Conservation (phyloP, 2,113 vertebrate species). For the Sceloporus undulatus region DNA sequence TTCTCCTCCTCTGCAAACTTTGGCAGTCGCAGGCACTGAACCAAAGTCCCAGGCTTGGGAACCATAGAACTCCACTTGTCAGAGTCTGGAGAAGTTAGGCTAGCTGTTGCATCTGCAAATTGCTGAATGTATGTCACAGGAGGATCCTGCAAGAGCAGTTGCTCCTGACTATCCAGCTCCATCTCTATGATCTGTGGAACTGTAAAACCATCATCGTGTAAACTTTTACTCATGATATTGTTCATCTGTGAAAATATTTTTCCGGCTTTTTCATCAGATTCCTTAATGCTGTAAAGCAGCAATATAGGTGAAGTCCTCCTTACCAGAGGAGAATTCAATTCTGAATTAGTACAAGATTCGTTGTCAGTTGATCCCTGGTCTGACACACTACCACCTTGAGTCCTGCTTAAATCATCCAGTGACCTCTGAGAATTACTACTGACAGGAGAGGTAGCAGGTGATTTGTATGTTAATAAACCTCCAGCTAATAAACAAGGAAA, state of each 20-base stretch:
- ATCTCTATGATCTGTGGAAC: constrained; percentile 99
- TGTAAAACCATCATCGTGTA: constrained; percentile 97
- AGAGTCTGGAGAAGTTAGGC: constrained; percentile 88
- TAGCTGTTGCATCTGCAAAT: constrained; percentile 93
- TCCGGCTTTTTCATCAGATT: constrained; percentile 96
- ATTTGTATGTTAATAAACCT: constrained; percentile 95
- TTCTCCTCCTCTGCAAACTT: constrained; percentile 97
- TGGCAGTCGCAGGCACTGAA: constrained; percentile 95
- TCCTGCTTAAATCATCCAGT: constrained; percentile 91
- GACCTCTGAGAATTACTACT: constrained; percentile 87
- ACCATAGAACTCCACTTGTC: constrained; percentile 95
- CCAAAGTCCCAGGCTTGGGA: constrained; percentile 94
- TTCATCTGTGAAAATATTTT: constrained; percentile 99
- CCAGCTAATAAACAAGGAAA: constrained; percentile 97
- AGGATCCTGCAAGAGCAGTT: constrained; percentile 96
- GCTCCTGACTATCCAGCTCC: constrained; percentile 97
- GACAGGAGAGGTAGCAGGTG: constrained; percentile 87
- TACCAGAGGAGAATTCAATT: constrained; percentile 89
- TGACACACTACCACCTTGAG: constrained; percentile 89
- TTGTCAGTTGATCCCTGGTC: constrained; percentile 97
- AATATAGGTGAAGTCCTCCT: constrained; percentile 95
- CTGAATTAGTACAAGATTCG: constrained; percentile 90
- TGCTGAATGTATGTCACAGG: constrained; percentile 99
- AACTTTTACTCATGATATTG: constrained; percentile 96
- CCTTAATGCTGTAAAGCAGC: constrained; percentile 97